phyloP scores from a whole-genome alignment of 1,140 invertebrate species.

The Cylas formicarius region DNA sequence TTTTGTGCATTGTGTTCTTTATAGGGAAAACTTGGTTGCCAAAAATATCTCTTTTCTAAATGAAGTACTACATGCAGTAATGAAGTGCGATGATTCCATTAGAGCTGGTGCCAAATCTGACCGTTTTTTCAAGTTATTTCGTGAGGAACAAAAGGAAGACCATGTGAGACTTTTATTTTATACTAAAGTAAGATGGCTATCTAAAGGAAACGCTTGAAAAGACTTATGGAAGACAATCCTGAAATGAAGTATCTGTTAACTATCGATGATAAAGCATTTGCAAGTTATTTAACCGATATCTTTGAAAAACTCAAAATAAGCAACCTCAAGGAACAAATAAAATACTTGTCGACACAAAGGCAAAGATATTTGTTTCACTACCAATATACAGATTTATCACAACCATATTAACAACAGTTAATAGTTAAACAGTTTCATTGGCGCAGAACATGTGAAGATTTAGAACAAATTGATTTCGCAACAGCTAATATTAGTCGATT shows the following conservation, averaged over 20 bases:
- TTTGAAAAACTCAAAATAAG: constrained; percentile 13
- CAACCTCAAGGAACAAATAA: too few relatives aligned
- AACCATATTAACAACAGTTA: too few relatives aligned
- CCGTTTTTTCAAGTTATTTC: constrained; percentile 25
- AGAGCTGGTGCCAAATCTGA: constrained; percentile 25
- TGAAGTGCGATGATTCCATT: constrained; percentile 25
- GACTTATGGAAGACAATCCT: constrained; percentile 26
- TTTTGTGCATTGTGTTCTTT: constrained; percentile 29
- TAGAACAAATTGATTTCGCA: too few relatives aligned
- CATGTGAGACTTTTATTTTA: constrained; percentile 28
- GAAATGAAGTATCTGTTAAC: constrained; percentile 27
- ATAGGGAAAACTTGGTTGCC: constrained; percentile 23
- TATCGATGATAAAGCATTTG: constrained; percentile 21
- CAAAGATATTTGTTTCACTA: too few relatives aligned
- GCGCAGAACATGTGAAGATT: too few relatives aligned
- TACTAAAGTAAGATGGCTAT: constrained; percentile 28
- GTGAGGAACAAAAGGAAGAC: constrained; percentile 26
- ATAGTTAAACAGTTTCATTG: too few relatives aligned
- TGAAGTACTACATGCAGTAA: constrained; percentile 24
- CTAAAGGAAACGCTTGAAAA: constrained; percentile 28
- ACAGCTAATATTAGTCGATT: too few relatives aligned
- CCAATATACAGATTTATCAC: too few relatives aligned
- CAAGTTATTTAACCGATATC: constrained; percentile 24
- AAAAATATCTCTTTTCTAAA: constrained; percentile 27
- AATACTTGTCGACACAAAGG: too few relatives aligned